Evolutionary conservation across 1,140 invertebrate species (phyloP), one percentile per base, ranked within the genome.

Genomic region (Pachyrhynchus sulphureomaculatus): DNA sequence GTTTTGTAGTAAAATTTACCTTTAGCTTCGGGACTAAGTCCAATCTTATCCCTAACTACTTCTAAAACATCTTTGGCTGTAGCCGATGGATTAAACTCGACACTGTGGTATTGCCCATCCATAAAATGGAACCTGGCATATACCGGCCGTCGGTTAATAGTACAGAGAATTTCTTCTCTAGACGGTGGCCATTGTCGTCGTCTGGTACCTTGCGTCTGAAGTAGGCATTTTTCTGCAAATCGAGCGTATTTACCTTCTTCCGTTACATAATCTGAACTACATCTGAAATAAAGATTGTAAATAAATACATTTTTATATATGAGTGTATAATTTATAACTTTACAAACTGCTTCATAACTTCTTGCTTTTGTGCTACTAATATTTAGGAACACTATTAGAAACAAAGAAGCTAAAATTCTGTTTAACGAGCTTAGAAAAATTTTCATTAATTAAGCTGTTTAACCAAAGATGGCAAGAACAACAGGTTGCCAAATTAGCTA

Each of bases 171-270:
- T 80, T 97, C 95, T 72, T 95, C 92, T 48, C 89, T 85, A 5
- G 93, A 96, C 4, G 95, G 95, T n/a, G 94, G 89, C 84, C 90
- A 93, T 65, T 95, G 90, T 0, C 95, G 82, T 21, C 92, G 84
- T 23, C 90, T 82, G 2, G 93, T 95, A 53, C 92, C 91, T 65
- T 92, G 86, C 26, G 91, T 94, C 74, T 92, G 89, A 41, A 86
- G 83, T 24, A 95, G 82, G 75, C 91, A 92, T 86, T 94, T 95
- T 74, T 96, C 91, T 23, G 93, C 92, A 74, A 96, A 95, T 68
- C 94, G 80, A 4, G 95, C 93, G 77, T 92, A 98, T 78, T 95
- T 94, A 4, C 93, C 95, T 75, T 97, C 95, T 73, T 97, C 93
- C 1, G 91, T 91, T 13, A 95, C 88, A 64, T 88, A 88, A 76